A percentile compares a stretch with the other conserved stretches of the same genome.
Evolutionary conservation across 2,797 vertebrate species (phyloP).

Genomic region (Premnoplex brunnescens): DNA sequence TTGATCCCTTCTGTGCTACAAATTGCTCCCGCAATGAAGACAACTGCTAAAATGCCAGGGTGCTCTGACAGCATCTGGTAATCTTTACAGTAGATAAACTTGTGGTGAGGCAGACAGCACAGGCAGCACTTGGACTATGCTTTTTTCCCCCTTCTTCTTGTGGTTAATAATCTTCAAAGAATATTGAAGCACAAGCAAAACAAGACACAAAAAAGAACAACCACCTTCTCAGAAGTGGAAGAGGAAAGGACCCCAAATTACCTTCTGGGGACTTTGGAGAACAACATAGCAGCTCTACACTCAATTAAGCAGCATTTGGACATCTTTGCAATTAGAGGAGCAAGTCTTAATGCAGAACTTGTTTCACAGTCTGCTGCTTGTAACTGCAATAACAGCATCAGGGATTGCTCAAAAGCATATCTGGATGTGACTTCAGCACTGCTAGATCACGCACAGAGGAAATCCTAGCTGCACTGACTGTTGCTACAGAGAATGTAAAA

Average conservation of each 20-base stretch:
- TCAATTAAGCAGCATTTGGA: not conserved
- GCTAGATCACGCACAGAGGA: not conserved
- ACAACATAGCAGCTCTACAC: not conserved
- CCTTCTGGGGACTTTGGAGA: not conserved
- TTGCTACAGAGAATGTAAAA: not conserved
- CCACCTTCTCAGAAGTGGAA: not conserved
- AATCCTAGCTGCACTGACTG: not conserved
- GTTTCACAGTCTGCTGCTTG: slow-evolving; percentile 12
- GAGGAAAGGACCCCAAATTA: not conserved
- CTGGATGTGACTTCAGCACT: not conserved
- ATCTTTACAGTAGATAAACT: slow-evolving; percentile 18
- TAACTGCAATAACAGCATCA: not conserved
- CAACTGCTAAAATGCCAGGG: not conserved
- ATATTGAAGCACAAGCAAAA: not conserved
- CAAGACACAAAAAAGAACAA: not conserved
- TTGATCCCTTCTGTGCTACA: slow-evolving; percentile 19
- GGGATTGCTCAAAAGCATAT: not conserved
- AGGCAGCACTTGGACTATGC: not conserved
- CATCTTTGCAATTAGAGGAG: not conserved
- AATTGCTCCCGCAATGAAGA: not conserved
- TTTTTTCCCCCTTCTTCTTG: not conserved
- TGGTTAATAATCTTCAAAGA: not conserved
- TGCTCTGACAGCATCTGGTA: slow-evolving; percentile 11
- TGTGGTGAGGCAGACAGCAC: not conserved
- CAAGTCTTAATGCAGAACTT: not conserved